These are phyloP conservation scores for Chelonia mydas DNA, from an alignment of 2,797 vertebrate species.

Conservation along the genomic window DNA sequence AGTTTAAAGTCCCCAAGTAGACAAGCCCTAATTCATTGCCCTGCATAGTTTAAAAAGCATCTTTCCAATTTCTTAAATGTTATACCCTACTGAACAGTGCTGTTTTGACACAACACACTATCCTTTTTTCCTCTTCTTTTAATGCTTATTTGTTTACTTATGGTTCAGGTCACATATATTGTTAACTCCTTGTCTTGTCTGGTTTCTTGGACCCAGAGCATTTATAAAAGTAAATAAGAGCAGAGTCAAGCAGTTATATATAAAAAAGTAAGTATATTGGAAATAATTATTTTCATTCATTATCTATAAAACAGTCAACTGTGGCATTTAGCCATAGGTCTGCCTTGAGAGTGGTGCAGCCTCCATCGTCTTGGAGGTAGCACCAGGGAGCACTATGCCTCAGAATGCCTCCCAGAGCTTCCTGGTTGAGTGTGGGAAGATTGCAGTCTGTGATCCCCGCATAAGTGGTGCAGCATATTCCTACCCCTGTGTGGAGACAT, in stretches of 20 bases:
- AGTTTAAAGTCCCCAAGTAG: neutral
- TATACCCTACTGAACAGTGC: neutral
- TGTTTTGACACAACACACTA: neutral
- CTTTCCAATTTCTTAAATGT: neutral
- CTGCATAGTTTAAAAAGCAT: neutral
- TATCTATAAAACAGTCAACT: neutral
- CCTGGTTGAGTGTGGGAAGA: neutral
- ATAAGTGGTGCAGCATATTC: neutral
- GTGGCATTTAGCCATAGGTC: neutral
- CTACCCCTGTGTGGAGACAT: neutral
- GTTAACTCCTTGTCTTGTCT: neutral
- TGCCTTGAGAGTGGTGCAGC: neutral
- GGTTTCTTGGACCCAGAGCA: neutral
- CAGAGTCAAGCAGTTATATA: neutral
- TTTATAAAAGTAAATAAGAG: neutral
- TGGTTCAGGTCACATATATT: neutral
- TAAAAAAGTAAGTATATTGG: neutral
- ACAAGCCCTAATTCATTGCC: neutral
- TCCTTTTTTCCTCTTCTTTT: neutral
- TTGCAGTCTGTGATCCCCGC: neutral
- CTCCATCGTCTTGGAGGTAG: neutral
- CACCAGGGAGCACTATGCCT: neutral
- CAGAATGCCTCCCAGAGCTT: neutral
- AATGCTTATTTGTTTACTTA: neutral
- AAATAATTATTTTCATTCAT: neutral